Conservation (phyloP, 2,113 vertebrate species). For the Mobula birostris region DNA sequence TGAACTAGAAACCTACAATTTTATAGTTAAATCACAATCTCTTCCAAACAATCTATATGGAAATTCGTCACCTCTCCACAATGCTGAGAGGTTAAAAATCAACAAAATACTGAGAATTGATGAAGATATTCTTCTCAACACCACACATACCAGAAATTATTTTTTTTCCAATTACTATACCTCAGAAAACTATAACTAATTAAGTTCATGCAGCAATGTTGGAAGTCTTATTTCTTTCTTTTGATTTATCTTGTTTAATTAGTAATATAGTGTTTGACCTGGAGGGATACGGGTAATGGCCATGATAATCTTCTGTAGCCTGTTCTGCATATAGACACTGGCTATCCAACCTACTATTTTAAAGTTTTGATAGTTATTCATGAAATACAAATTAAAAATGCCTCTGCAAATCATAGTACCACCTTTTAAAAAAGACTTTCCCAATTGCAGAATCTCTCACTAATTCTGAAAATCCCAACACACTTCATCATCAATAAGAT, state of each 20-base stretch:
- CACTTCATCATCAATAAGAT: too few relatives aligned
- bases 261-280: not conserved
- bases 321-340: not conserved
- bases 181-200: not conserved
- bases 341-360: too few relatives aligned
- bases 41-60: constrained; percentile 22
- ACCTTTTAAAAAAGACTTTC: too few relatives aligned
- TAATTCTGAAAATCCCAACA: too few relatives aligned
- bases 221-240: not conserved
- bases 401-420: too few relatives aligned
- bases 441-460: too few relatives aligned
- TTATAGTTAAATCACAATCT: not conserved
- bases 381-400: too few relatives aligned
- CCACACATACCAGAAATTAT: not conserved
- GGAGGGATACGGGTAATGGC: not conserved
- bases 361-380: too few relatives aligned
- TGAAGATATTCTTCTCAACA: not conserved
- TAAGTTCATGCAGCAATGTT: not conserved
- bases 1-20: not conserved
- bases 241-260: not conserved
- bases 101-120: not conserved
- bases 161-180: not conserved
- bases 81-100: not conserved
- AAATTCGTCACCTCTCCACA: not conserved
- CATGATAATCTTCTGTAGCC: not conserved